Conservation (phyloP, 2,888 invertebrate genomes). For the Temnothorax rugatulus region DNA sequence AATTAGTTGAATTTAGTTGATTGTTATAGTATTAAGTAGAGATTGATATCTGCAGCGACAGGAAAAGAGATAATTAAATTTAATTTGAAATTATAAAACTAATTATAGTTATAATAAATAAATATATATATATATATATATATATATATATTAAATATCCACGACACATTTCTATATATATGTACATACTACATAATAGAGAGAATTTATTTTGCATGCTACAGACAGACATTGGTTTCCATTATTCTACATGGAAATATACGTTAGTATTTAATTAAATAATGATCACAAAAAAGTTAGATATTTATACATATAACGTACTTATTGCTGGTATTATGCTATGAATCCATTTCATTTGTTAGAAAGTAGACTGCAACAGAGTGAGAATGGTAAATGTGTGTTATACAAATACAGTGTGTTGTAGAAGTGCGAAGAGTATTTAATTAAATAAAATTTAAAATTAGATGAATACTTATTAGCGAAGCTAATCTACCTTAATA, state of each 20-base stretch:
- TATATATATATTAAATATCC: neutral
- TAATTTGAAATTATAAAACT: conserved; percentile 12
- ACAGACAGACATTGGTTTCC: conserved; percentile 3
- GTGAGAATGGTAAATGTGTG: conserved; percentile 81
- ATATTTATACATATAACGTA: conserved; percentile 30
- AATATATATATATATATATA: too few relatives aligned
- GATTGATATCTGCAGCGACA: neutral
- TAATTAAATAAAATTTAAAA: conserved; percentile 85
- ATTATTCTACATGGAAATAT: conserved; percentile 12
- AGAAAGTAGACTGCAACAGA: conserved; percentile 73
- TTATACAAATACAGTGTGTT: conserved; percentile 82
- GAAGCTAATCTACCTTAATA: conserved; percentile 67
- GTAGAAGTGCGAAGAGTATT: conserved; percentile 85
- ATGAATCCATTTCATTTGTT: conserved; percentile 72
- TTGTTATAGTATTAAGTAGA: neutral
- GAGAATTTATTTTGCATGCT: conserved; percentile 2
- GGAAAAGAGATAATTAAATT: neutral
- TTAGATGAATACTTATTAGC: conserved; percentile 65
- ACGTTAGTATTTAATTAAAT: conserved; percentile 28
- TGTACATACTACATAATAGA: conserved; percentile 1
- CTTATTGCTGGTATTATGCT: conserved; percentile 70
- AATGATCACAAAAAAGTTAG: conserved; percentile 24
- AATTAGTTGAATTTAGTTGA: conserved; percentile 5
- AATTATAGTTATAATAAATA: neutral
- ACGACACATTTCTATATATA: neutral